Base-by-base conservation (phyloP, 2,797 vertebrate genomes). In the Malurus splendens region DNA sequence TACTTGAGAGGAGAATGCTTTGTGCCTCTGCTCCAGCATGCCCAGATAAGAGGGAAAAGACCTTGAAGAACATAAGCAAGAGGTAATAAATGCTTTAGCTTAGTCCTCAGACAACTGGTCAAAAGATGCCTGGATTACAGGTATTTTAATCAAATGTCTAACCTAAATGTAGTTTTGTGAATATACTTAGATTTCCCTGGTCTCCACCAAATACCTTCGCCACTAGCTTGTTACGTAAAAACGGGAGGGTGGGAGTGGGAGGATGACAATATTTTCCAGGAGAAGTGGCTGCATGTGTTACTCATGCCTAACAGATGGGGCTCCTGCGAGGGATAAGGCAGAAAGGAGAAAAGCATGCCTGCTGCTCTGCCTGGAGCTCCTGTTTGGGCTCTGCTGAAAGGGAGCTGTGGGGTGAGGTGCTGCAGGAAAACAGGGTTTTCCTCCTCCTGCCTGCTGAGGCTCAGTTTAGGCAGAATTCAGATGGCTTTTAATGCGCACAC, bases 271-370 rank as follows among this genome's bases (percentile, higher is more conserved):
- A 78, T 92, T 91, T 93, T 86, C 86, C 88, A 92, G 81, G 71
- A 67, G 86, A 80, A 83, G 91, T 9, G 81, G 66, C 71, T 86
- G 81, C 83, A 83, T 91, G 91, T 90, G 88, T 94, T 94, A 91
- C 94, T 94, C 86, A 92, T 70, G 71, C 91, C 59, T 78, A 75
- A 72, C 90, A 95, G 92, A 93, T 73, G 88, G 91, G 80, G 62
- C 71, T 90, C 28, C 74, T 79, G 74, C 0, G 3, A 91, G n/a
- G 55, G 52, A n/a, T 25, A 59, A 84, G 41, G 81, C 74, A 92
- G 83, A 72, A 56, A 83, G 47, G 27, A 91, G 59, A 72, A 66
- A 73, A 86, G 62, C 30, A 20, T 10, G 66, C 50, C 80, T 89
- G 70, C 60, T 80, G 78, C 81, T 88, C 59, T 24, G 14, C 90